A percentile compares a stretch with the other conserved stretches of the same genome.
phyloP scores from a whole-genome alignment of 92 coral and sea anemone genomes.

The Anthopleura xanthogrammica region DNA sequence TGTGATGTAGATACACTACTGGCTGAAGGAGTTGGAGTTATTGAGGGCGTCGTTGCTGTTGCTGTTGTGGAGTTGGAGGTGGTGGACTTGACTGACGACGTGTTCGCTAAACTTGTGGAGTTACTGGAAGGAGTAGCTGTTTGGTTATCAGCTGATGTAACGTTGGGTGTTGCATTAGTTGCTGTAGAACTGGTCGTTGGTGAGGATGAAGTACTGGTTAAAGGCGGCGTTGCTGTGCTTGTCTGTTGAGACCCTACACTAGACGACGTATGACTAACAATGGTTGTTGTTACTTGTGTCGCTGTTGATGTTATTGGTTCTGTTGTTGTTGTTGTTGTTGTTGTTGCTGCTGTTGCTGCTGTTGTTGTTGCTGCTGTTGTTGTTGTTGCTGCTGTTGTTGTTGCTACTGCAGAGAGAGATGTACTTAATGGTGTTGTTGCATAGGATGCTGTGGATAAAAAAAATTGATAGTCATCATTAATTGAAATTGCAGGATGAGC shows the following conservation, averaged over 20 bases:
- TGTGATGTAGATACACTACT: too few species aligned
- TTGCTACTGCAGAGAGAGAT: background rate
- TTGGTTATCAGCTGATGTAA: too few species aligned
- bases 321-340: background rate
- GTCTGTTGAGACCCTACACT: background rate
- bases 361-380: background rate
- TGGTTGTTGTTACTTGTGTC: background rate
- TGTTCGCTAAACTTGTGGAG: background rate
- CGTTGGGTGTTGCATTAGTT: too few species aligned
- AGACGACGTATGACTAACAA: background rate
- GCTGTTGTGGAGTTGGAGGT: background rate
- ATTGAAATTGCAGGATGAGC: too few species aligned
- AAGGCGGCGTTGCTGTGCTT: background rate
- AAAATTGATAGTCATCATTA: too few species aligned
- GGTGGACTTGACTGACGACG: background rate
- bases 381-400: background rate
- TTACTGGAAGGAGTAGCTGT: background rate
- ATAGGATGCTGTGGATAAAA: background rate
- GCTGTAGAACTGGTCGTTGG: background rate
- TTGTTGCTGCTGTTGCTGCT: background rate
- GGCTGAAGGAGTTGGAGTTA: too few species aligned
- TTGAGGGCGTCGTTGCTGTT: background rate
- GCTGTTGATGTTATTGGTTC: background rate
- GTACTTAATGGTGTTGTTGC: background rate
- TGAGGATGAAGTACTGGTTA: background rate